Conservation (phyloP, 2,113 vertebrate species). For the Gasterosteus nipponicus region DNA sequence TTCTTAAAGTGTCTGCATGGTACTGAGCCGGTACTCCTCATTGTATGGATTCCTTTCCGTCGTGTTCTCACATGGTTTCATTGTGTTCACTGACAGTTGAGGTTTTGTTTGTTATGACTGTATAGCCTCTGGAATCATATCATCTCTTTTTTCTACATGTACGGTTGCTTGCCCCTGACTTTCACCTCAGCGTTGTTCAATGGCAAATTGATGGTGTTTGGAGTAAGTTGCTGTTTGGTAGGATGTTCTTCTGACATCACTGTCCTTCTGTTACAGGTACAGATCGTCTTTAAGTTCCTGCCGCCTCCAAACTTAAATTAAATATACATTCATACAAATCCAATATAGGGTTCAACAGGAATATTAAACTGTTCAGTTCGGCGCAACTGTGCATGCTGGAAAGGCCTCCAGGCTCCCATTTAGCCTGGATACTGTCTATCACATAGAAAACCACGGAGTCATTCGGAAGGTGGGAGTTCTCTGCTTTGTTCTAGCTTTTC, state of each 20-base stretch:
- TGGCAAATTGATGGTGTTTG: neutral
- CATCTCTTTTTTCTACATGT: conserved; percentile 1
- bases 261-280: neutral
- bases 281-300: neutral
- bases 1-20: conserved; percentile 34
- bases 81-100: conserved; percentile 34
- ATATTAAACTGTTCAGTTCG: neutral
- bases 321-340: neutral
- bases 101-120: conserved; percentile 16
- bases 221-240: neutral
- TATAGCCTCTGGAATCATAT: neutral
- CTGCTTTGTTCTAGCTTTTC: conserved; percentile 27
- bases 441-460: conserved; percentile 22
- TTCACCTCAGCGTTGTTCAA: conserved; percentile 2
- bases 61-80: conserved; percentile 58
- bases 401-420: conserved; percentile 39
- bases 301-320: neutral
- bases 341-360: conserved; percentile 2
- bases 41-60: conserved; percentile 66
- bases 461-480: conserved; percentile 1
- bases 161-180: neutral
- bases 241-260: neutral
- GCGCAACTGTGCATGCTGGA: conserved; percentile 26
- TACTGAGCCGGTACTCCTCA: conserved; percentile 52
- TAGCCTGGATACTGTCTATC: neutral